These are phyloP conservation scores for Galemys pyrenaicus DNA, from an alignment of 2,113 vertebrate species.

Conservation along the genomic window DNA sequence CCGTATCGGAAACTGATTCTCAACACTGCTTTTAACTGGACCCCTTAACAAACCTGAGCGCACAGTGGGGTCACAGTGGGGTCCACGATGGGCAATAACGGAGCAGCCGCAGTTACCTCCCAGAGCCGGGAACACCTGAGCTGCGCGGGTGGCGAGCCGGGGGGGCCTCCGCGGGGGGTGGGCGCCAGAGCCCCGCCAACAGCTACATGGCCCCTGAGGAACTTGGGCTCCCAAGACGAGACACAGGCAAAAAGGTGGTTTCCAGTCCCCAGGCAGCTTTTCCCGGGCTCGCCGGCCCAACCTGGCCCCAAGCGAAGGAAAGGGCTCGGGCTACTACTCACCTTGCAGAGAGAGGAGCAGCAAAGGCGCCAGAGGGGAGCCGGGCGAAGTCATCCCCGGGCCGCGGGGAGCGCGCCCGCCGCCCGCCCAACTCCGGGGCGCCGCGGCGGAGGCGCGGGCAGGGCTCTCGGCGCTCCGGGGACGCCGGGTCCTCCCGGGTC, in stretches of 20 bases:
- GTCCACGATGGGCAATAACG: rapidly evolving
- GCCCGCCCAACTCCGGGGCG: not conserved
- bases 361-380: conserved; percentile 79
- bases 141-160: not conserved
- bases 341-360: conserved; percentile 83
- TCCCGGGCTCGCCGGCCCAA: not conserved
- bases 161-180: not conserved
- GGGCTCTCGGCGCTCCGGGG: not conserved
- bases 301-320: not conserved
- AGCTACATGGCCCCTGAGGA: not conserved
- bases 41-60: not conserved
- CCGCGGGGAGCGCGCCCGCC: conserved; percentile 43
- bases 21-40: not conserved
- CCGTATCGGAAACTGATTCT: not conserved
- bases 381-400: conserved; percentile 81
- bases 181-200: not conserved
- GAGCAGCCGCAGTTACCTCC: not conserved
- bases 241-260: not conserved
- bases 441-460: not conserved
- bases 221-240: not conserved
- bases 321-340: conserved; percentile 74
- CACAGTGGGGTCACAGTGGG: not conserved
- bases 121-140: not conserved
- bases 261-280: not conserved
- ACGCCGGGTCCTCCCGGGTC: not conserved